phyloP scores from a whole-genome alignment of 1,140 invertebrate genomes.

The Drosophila repleta region DNA sequence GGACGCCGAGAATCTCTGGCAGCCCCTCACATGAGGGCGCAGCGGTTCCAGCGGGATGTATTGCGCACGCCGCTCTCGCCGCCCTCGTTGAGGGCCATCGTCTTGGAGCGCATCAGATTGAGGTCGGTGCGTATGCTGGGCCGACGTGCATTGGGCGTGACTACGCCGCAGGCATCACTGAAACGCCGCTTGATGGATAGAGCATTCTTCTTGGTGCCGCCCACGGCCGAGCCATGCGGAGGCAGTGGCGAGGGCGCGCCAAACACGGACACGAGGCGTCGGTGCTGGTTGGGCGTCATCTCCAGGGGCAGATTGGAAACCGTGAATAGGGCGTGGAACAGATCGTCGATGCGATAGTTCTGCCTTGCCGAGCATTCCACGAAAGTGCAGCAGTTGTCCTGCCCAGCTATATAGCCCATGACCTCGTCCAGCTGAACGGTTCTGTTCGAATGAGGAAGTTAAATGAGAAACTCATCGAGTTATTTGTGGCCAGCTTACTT shows the following conservation, averaged over 20 bases:
- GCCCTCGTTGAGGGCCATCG: constrained; percentile 88
- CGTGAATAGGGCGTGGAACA: constrained; percentile 92
- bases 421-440: constrained; percentile 90
- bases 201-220: constrained; percentile 89
- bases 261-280: constrained; percentile 88
- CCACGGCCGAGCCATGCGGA: constrained; percentile 87
- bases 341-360: constrained; percentile 91
- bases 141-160: constrained; percentile 91
- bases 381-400: constrained; percentile 90
- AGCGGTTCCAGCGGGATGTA: constrained; percentile 72
- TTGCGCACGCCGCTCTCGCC: constrained; percentile 84
- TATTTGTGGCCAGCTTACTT: constrained; percentile 84
- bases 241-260: constrained; percentile 89
- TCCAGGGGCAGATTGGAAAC: constrained; percentile 92
- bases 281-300: constrained; percentile 95
- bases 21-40: constrained; percentile 64
- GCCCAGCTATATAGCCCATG: constrained; percentile 88
- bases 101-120: constrained; percentile 93
- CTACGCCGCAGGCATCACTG: constrained; percentile 93
- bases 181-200: constrained; percentile 91
- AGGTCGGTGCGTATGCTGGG: constrained; percentile 94
- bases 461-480: neutral
- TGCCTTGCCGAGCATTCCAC: constrained; percentile 92
- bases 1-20: constrained; percentile 13
- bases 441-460: constrained; percentile 77